Conservation (phyloP, 2,797 vertebrate species). For the Sparidentex hasta region DNA sequence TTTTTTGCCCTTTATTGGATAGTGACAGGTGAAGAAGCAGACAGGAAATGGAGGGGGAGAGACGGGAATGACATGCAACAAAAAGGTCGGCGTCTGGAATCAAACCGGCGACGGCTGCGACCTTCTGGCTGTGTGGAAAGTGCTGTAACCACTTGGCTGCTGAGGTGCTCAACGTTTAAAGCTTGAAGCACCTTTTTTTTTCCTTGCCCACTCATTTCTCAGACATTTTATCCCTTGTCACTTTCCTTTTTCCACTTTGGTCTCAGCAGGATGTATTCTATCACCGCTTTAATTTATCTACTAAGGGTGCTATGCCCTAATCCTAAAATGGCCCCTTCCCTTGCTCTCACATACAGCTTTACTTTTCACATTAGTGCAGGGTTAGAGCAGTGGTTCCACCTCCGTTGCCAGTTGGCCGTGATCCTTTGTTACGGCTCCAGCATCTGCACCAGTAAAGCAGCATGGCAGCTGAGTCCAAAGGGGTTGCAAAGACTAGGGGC, state of each 20-base stretch:
- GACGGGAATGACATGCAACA: too few species aligned
- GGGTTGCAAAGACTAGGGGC: slow-evolving; percentile 39
- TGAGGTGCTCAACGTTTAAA: not conserved
- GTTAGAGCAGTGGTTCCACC: slow-evolving; percentile 55
- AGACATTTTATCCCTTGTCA: slow-evolving; percentile 13
- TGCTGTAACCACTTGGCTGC: too few species aligned
- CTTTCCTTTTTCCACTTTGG: slow-evolving; percentile 33
- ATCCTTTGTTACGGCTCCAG: slow-evolving; percentile 52
- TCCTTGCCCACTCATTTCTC: slow-evolving; percentile 14
- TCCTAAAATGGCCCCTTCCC: slow-evolving; percentile 35
- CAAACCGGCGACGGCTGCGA: too few species aligned
- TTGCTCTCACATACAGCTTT: slow-evolving; percentile 44
- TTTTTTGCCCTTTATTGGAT: too few species aligned
- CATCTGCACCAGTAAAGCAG: slow-evolving; percentile 42
- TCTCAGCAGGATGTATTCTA: slow-evolving; percentile 47
- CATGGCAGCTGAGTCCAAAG: slow-evolving; percentile 44
- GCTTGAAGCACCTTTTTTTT: slow-evolving; percentile 3
- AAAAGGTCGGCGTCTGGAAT: too few species aligned
- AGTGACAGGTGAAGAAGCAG: too few species aligned
- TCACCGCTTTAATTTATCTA: slow-evolving; percentile 46
- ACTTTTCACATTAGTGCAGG: slow-evolving; percentile 55
- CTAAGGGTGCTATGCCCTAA: slow-evolving; percentile 27
- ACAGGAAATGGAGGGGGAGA: too few species aligned
- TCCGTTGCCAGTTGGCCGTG: slow-evolving; percentile 56
- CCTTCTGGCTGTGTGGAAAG: too few species aligned